Evolutionary conservation across 2,113 vertebrate genomes (phyloP).

Genomic region (Cinclus cinclus): DNA sequence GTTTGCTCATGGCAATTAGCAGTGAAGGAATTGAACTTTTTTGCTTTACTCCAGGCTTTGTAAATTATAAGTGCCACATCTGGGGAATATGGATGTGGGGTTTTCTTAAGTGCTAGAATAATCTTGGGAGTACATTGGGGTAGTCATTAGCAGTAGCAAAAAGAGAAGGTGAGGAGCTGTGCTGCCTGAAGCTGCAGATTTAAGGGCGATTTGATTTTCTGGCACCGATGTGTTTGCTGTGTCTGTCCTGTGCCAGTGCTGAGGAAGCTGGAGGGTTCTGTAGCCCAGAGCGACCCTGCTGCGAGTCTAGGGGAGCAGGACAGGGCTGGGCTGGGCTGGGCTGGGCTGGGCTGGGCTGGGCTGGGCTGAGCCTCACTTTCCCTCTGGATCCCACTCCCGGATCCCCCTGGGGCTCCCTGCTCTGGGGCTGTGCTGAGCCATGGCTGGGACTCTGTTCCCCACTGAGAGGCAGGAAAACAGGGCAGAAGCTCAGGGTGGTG

Average conservation of each 20-base stretch:
- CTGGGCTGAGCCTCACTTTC: not conserved
- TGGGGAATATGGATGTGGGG: not conserved
- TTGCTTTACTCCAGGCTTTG: slow-evolving; percentile 1
- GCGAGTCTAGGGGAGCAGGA: not conserved
- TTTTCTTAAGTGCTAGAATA: not conserved
- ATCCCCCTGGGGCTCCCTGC: not conserved
- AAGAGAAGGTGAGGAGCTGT: not conserved
- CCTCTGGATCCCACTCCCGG: rapidly evolving
- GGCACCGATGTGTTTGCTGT: not conserved
- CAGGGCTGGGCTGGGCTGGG: too few species aligned
- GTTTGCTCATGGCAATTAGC: slow-evolving; percentile 40
- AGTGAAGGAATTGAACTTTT: not conserved
- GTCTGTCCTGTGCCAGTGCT: not conserved
- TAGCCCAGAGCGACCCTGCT: not conserved
- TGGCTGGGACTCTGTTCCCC: not conserved
- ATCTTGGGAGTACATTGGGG: not conserved
- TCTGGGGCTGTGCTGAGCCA: not conserved
- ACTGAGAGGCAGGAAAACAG: not conserved
- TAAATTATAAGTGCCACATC: not conserved
- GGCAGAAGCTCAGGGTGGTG: not conserved
- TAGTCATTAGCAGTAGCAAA: not conserved
- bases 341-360: not conserved
- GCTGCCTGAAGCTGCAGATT: not conserved
- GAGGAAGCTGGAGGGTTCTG: not conserved
- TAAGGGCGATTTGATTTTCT: not conserved